Percentiles rank a stretch among this genome's conserved stretches.
Conservation (phyloP, 2,797 vertebrate genomes). For the Premnoplex brunnescens region DNA sequence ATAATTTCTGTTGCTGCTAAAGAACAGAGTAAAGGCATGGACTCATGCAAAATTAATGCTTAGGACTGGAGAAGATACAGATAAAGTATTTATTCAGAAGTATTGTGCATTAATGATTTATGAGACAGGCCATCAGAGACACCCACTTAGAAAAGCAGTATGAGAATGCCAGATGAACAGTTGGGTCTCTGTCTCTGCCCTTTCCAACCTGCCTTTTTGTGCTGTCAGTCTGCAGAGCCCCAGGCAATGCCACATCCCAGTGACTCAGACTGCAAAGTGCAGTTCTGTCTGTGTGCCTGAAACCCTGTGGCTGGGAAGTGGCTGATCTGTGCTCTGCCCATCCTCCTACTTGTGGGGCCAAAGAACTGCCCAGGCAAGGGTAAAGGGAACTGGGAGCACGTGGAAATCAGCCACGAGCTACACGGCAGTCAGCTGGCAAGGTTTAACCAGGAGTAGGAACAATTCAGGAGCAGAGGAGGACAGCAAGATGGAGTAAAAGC, state of each 20-base stretch:
- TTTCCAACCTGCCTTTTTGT: neutral
- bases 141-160: neutral
- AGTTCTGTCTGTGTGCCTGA: neutral
- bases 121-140: neutral
- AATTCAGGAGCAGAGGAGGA: neutral
- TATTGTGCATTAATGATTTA: neutral
- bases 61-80: neutral
- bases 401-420: neutral
- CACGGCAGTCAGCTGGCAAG: neutral
- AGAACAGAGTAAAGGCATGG: neutral
- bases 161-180: neutral
- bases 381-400: neutral
- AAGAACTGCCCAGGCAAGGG: neutral
- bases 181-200: neutral
- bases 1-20: neutral
- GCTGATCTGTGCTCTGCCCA: neutral
- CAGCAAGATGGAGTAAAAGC: neutral
- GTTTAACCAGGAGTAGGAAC: no score
- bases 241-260: fast-evolving
- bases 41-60: neutral
- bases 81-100: neutral
- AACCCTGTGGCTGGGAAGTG: neutral
- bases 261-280: neutral
- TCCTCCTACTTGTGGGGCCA: neutral
- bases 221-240: neutral